Conservation (phyloP, 2,113 vertebrate species). For the Lamprotornis superbus region DNA sequence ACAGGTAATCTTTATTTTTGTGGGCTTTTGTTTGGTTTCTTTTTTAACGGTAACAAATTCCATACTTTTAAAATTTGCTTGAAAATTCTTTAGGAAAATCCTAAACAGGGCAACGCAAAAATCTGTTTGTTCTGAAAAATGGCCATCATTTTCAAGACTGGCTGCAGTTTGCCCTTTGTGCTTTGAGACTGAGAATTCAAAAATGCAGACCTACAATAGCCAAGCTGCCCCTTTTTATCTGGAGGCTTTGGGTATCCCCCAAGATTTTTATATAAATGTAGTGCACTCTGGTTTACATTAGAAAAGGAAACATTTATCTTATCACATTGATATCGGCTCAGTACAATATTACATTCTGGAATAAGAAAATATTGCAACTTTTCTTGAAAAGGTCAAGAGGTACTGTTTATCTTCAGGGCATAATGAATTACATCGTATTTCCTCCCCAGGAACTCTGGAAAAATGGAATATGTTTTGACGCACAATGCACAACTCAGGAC, state of each 20-base stretch:
- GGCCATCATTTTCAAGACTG: not conserved
- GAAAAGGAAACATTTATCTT: constrained; percentile 71
- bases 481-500: not conserved
- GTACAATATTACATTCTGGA: constrained; percentile 67
- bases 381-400: constrained; percentile 69
- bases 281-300: constrained; percentile 63
- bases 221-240: constrained; percentile 57
- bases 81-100: not conserved
- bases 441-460: constrained; percentile 20
- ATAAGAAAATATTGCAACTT: constrained; percentile 70
- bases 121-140: not conserved
- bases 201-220: constrained; percentile 30
- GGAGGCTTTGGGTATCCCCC: constrained; percentile 53
- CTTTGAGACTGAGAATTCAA: constrained; percentile 44
- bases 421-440: constrained; percentile 56
- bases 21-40: not conserved
- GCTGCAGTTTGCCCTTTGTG: not conserved
- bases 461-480: constrained; percentile 41
- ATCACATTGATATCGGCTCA: constrained; percentile 62
- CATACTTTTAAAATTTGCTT: not conserved
- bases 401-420: constrained; percentile 62
- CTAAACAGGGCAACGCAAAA: not conserved
- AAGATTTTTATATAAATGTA: constrained; percentile 69
- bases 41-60: not conserved
- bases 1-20: not conserved